phyloP scores from a whole-genome alignment of 2,888 invertebrate species.

The Dicranocentrus wangi region DNA sequence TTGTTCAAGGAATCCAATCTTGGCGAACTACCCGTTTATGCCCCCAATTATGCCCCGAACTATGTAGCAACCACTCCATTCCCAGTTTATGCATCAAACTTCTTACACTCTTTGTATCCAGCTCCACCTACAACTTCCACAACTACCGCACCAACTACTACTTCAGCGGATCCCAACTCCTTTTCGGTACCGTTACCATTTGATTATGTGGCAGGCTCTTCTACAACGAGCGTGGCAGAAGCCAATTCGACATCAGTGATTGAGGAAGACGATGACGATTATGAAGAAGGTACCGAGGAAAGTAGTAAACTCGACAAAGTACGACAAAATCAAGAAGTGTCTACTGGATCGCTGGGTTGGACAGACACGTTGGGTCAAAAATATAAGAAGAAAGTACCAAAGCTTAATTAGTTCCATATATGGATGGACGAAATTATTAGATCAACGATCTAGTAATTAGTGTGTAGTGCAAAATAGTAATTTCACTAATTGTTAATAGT shows the following conservation, averaged over 20 bases:
- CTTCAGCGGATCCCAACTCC: conserved; percentile 29
- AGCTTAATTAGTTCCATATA: not conserved
- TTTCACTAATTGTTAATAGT: no score
- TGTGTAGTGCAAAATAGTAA: no score
- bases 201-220: conserved; percentile 27
- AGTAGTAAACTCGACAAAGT: not conserved
- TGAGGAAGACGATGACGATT: conserved; percentile 1
- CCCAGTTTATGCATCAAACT: conserved; percentile 31
- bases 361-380: not conserved
- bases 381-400: no score
- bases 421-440: no score
- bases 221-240: not conserved
- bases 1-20: conserved; percentile 32
- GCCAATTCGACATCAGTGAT: not conserved
- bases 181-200: conserved; percentile 21
- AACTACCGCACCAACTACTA: conserved; percentile 9
- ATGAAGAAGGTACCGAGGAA: not conserved
- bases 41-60: conserved; percentile 35
- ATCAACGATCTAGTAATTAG: no score
- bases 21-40: conserved; percentile 31
- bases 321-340: not conserved
- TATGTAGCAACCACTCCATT: conserved; percentile 21
- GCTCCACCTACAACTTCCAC: no score
- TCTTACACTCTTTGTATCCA: conserved; percentile 27
- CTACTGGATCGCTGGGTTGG: not conserved